Conservation (phyloP, 2,797 vertebrate genomes). For the Pelodytes ibericus region DNA sequence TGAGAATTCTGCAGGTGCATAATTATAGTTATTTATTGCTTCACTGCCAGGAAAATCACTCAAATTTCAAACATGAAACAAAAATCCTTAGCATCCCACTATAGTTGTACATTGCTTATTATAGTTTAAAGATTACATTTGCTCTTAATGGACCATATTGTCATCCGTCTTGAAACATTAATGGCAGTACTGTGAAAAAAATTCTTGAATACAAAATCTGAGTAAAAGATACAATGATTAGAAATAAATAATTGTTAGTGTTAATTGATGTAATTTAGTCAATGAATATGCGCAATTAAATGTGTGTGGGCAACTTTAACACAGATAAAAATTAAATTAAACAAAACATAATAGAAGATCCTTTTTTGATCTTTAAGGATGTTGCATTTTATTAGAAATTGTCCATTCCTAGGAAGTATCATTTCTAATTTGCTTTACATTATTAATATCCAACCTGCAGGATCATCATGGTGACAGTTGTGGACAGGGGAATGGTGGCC, state of each 20-base stretch:
- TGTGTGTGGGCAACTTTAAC: too few species aligned
- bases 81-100: not conserved
- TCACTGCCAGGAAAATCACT: conserved; percentile 4
- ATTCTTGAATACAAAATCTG: not conserved
- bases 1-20: conserved; percentile 38
- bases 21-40: conserved; percentile 26
- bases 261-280: not conserved
- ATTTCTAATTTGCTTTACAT: too few species aligned
- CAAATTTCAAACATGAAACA: not conserved
- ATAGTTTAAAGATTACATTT: not conserved
- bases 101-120: not conserved
- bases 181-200: not conserved
- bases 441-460: too few species aligned
- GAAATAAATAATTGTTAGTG: not conserved
- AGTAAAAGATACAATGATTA: not conserved
- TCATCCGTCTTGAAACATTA: not conserved
- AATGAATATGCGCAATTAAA: not conserved
- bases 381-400: too few species aligned
- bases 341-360: too few species aligned
- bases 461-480: too few species aligned
- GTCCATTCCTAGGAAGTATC: too few species aligned
- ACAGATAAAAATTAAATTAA: too few species aligned
- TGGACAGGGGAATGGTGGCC: too few species aligned
- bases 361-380: too few species aligned
- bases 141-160: not conserved